Conservation (phyloP, 2,113 vertebrate genomes). For the Cricetomys ansorgei region DNA sequence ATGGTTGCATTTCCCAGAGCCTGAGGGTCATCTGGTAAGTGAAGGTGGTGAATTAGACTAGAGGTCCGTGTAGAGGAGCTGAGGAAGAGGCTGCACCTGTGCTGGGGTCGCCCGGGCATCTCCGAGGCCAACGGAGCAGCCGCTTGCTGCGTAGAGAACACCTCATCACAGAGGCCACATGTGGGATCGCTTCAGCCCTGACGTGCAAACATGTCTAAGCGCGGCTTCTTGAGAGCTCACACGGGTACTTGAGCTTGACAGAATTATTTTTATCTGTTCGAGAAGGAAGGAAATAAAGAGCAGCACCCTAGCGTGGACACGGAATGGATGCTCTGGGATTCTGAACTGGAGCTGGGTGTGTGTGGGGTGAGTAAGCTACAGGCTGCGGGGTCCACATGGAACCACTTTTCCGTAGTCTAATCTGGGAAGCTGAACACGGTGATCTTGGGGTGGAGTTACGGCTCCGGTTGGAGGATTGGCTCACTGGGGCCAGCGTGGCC, state of each 20-base stretch:
- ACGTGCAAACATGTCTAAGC: conserved; percentile 30
- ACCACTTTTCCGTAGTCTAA: conserved; percentile 77
- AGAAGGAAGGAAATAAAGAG: conserved; percentile 63
- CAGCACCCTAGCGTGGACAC: conserved; percentile 56
- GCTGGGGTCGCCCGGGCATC: not conserved
- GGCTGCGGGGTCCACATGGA: conserved; percentile 64
- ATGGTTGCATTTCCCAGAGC: not conserved
- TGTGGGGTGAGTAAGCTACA: not conserved
- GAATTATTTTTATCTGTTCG: conserved; percentile 68
- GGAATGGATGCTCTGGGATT: conserved; percentile 35
- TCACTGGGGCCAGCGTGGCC: conserved; percentile 58
- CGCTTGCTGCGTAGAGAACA: conserved; percentile 5
- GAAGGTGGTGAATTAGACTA: not conserved
- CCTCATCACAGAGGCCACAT: not conserved
- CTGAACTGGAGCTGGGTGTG: not conserved
- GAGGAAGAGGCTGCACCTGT: not conserved
- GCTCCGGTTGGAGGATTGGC: conserved; percentile 62
- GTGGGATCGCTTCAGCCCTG: conserved; percentile 52
- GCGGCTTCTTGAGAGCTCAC: conserved; percentile 46
- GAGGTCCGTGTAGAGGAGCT: not conserved
- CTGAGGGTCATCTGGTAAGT: not conserved
- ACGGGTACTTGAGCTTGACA: conserved; percentile 45
- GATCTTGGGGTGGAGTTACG: conserved; percentile 68
- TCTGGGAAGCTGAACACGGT: conserved; percentile 58
- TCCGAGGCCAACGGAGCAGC: not conserved